Conservation (phyloP, 2,113 vertebrate genomes). For the Mirounga angustirostris region DNA sequence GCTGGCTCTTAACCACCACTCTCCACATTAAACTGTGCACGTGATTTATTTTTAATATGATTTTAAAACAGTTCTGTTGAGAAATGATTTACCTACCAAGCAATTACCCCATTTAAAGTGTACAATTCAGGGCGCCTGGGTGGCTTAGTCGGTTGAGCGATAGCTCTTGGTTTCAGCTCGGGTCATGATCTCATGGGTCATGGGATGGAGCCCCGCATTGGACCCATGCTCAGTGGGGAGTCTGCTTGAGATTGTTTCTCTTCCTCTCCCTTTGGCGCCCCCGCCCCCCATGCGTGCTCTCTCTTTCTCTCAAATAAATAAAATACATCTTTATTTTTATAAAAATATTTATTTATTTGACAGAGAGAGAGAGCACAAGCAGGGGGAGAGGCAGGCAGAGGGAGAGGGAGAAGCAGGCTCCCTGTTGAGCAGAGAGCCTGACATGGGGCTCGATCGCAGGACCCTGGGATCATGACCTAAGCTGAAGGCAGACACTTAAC, state of each 20-base stretch:
- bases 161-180: background rate
- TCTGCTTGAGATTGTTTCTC: background rate
- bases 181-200: background rate
- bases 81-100: background rate
- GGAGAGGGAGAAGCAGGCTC: background rate
- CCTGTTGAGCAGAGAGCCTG: background rate
- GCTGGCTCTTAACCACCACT: background rate
- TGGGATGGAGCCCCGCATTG: background rate
- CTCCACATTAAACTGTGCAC: background rate
- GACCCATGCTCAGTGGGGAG: background rate
- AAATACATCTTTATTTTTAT: background rate
- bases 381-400: background rate
- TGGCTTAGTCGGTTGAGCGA: background rate
- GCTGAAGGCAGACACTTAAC: background rate
- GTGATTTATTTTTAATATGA: slow-evolving; percentile 41
- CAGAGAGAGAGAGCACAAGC: background rate
- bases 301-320: background rate
- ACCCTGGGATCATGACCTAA: background rate
- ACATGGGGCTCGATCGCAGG: background rate
- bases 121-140: background rate
- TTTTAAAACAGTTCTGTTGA: slow-evolving; percentile 20
- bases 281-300: background rate
- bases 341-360: background rate
- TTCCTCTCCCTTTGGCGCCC: background rate
- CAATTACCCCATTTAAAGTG: background rate